Base-by-base conservation (phyloP, 2,888 invertebrate genomes). In the Dolichopus griseipennis region DNA sequence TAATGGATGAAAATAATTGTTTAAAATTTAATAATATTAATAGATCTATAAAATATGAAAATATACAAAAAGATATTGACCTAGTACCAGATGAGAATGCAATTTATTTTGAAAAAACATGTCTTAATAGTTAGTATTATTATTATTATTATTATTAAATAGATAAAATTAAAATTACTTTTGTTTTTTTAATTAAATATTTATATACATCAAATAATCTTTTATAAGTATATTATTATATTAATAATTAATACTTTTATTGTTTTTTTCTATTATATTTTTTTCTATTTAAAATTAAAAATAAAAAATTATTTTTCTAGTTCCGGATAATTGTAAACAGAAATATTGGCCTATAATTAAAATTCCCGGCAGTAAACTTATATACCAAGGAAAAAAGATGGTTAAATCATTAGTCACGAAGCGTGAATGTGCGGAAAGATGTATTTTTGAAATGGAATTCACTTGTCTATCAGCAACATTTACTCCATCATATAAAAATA, bases 311-410 rank as follows among this genome's bases (percentile, higher is more conserved):
- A 66, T 72, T 72, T 21, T 41, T 61, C 15, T 18, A 86, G 86
- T 85, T 73, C 84, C 86, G 64, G 73, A 75, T 34, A 76, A 74
- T 64, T 90, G 90, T 77, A 81, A 83, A 66, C 79, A 81, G 10
- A 87, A 87, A 69, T 85, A 88, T 74, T 94, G 93, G 93, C 84
- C 87, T 37, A 83, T 92, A 66, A 92, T 93, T 75, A 85, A 87
- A 74, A 88, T 89, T 67, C 88, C 90, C 12, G 91, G 92, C 15
- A 89, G 89, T 73, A 86, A 88, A 73, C 80, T 94, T 73, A 85
- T 90, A 68, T 87, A 90, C 18, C 87, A 88, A 72, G 85, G 86
- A 70, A 84, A 85, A 67, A 84, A 85, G 72, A 85, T 85, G 74
- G 80, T 90, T 69, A 78, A 87, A 2, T 82, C 84, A 61, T 83